These are phyloP conservation scores for Parauchenoglanis ngamensis DNA, from an alignment of 2,797 vertebrate genomes.

Conservation along the genomic window DNA sequence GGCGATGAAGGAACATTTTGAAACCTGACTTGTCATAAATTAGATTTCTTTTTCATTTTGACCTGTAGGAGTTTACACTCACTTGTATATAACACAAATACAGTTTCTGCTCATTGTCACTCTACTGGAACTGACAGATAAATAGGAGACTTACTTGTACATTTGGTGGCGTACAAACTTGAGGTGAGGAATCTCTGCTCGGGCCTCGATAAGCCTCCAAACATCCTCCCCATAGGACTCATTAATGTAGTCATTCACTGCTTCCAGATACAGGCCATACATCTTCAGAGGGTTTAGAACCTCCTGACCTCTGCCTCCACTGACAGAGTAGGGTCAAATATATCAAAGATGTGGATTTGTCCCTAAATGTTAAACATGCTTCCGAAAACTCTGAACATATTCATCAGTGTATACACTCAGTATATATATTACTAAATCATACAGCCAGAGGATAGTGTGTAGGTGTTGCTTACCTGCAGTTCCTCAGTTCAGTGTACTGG, in stretches of 20 bases:
- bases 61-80: background rate
- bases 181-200: slow-evolving; percentile 77
- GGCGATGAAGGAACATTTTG: background rate
- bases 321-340: slow-evolving; percentile 56
- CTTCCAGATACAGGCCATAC: slow-evolving; percentile 80
- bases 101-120: background rate
- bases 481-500: slow-evolving; percentile 55
- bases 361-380: background rate
- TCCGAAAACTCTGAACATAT: background rate
- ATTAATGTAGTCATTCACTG: slow-evolving; percentile 78
- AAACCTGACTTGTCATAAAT: background rate
- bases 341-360: background rate
- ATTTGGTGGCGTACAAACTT: slow-evolving; percentile 80
- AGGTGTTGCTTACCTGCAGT: slow-evolving; percentile 66
- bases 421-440: background rate
- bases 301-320: slow-evolving; percentile 32
- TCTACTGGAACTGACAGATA: background rate
- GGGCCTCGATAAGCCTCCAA: slow-evolving; percentile 77
- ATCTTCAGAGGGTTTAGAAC: slow-evolving; percentile 66
- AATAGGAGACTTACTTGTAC: slow-evolving; percentile 71
- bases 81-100: background rate
- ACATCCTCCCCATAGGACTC: slow-evolving; percentile 79
- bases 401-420: background rate
- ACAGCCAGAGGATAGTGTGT: slow-evolving; percentile 33
- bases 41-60: background rate